A percentile compares a stretch with the other conserved stretches of the same genome.
These are phyloP conservation scores for Dendropsophus ebraccatus DNA, from an alignment of 2,113 vertebrate genomes.

Conservation along the genomic window DNA sequence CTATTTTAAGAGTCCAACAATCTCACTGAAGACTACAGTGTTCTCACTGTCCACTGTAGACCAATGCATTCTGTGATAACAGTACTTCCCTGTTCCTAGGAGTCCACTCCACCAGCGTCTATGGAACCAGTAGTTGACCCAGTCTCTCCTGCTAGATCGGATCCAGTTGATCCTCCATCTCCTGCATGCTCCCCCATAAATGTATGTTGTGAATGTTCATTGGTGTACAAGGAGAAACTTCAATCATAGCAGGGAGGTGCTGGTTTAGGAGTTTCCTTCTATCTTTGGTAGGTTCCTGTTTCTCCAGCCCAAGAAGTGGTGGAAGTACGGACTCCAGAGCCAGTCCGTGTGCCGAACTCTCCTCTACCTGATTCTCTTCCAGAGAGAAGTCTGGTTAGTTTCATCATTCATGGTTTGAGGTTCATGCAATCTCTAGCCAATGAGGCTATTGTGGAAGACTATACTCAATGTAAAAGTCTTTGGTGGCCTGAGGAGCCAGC, in stretches of 20 bases:
- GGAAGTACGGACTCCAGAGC: slow-evolving; percentile 59
- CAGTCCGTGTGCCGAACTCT: slow-evolving; percentile 62
- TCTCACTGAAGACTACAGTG: not conserved
- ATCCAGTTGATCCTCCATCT: not conserved
- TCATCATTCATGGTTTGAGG: too few relatives aligned
- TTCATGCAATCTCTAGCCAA: too few relatives aligned
- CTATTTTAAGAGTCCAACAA: too few relatives aligned
- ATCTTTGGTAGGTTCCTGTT: not conserved
- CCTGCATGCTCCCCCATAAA: not conserved
- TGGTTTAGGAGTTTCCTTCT: not conserved
- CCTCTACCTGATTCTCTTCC: not conserved
- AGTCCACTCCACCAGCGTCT: not conserved
- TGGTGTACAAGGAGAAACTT: not conserved
- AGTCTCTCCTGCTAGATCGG: not conserved
- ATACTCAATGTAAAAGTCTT: too few relatives aligned
- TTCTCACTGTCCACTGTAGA: not conserved
- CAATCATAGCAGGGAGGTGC: not conserved
- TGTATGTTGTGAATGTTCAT: not conserved
- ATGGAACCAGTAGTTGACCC: not conserved
- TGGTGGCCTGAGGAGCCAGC: too few relatives aligned
- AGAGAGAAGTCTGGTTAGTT: slow-evolving; percentile 31
- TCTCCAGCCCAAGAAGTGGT: not conserved
- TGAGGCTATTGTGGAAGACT: too few relatives aligned
- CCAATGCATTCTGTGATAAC: too few relatives aligned
- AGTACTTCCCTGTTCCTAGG: not conserved